Percentiles rank a stretch among this genome's conserved stretches.
phyloP scores from a whole-genome alignment of 64 coral and sea anemone species.

The Trachythela sp. region DNA sequence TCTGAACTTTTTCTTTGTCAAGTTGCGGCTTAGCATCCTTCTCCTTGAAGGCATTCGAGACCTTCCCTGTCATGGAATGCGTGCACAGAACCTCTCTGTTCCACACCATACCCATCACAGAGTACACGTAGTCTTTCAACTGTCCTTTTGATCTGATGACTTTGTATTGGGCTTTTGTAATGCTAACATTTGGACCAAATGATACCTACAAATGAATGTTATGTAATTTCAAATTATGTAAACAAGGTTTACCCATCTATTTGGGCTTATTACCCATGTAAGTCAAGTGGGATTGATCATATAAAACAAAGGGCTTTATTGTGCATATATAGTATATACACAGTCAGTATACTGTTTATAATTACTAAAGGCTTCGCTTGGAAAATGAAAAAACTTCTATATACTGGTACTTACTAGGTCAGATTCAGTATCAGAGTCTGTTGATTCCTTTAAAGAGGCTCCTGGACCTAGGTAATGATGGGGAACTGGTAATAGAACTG shows the following conservation, averaged over 20 bases:
- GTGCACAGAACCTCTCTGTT: neutral
- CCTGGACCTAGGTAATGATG: neutral
- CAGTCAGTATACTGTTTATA: neutral
- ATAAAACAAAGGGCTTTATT: too few species aligned
- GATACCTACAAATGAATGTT: neutral
- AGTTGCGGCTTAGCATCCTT: too few species aligned
- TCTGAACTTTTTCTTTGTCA: too few species aligned
- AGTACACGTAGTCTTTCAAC: neutral
- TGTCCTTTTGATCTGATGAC: neutral
- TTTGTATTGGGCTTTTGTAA: neutral
- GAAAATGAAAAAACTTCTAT: neutral
- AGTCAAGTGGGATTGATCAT: neutral
- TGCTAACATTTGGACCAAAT: neutral
- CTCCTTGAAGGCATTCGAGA: too few species aligned
- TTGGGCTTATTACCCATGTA: too few species aligned
- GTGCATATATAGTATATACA: neutral
- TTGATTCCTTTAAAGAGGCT: neutral
- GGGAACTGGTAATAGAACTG: neutral
- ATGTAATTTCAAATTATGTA: too few species aligned
- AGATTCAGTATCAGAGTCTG: neutral
- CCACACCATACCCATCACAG: neutral
- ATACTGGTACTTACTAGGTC: neutral
- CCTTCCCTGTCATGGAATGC: neutral
- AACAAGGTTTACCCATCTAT: too few species aligned
- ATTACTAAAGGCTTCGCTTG: neutral